These are phyloP conservation scores for Halocaridina rubra DNA, from an alignment of 2,888 invertebrate genomes.

Conservation along the genomic window DNA sequence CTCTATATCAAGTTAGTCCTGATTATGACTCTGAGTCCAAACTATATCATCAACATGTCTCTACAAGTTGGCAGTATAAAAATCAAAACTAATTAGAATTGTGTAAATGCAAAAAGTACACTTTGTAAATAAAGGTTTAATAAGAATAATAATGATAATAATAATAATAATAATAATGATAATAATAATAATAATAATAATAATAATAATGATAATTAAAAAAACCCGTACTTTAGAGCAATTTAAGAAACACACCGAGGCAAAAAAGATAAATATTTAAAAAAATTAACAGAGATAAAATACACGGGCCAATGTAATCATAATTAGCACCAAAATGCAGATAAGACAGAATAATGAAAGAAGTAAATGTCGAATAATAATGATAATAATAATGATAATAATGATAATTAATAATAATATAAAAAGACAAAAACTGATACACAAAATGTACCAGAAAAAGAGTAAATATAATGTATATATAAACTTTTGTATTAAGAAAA, in stretches of 20 bases:
- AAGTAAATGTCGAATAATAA: constrained; percentile 39
- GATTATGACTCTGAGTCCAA: neutral
- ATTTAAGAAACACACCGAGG: constrained; percentile 52
- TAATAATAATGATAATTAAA: no score
- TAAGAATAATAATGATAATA: no score
- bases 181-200: no score
- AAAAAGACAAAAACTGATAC: constrained; percentile 44
- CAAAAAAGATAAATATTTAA: constrained; percentile 42
- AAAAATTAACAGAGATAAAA: constrained; percentile 57
- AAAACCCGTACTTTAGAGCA: constrained; percentile 57
- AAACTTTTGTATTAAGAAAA: constrained; percentile 54
- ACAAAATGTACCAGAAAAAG: constrained; percentile 58
- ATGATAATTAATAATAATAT: constrained; percentile 30
- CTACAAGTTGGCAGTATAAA: constrained; percentile 22
- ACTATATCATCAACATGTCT: neutral
- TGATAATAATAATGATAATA: constrained; percentile 24
- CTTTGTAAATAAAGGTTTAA: constrained; percentile 49
- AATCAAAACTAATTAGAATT: constrained; percentile 47
- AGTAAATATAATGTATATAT: constrained; percentile 45
- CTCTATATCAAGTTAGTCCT: no score
- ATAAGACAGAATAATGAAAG: constrained; percentile 53
- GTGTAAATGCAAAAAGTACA: constrained; percentile 50
- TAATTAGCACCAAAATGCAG: constrained; percentile 56
- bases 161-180: no score
- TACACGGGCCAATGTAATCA: constrained; percentile 55